Evolutionary conservation across 2,113 vertebrate species (phyloP).

Genomic region (Pseudonaja textilis): DNA sequence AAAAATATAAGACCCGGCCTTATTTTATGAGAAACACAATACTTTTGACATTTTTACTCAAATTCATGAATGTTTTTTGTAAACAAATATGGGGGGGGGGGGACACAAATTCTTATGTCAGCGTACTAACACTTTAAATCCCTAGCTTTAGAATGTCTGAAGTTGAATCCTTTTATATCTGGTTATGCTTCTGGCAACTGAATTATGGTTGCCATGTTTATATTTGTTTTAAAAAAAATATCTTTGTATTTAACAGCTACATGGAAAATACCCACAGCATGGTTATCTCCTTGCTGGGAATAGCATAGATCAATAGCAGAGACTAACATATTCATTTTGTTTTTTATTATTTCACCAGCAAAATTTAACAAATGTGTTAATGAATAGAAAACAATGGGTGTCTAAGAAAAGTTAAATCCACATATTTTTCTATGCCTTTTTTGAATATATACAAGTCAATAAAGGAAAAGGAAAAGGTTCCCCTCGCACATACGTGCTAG

Average conservation of each 20-base stretch:
- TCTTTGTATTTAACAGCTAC: background rate
- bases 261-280: background rate
- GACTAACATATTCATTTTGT: background rate
- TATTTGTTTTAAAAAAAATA: background rate
- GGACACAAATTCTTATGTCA: background rate
- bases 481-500: no score
- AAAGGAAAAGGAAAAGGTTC: no score
- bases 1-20: no score
- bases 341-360: background rate
- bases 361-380: background rate
- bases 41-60: background rate
- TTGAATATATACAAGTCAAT: background rate
- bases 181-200: background rate
- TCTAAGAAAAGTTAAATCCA: background rate
- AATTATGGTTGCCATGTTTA: background rate
- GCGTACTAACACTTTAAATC: background rate
- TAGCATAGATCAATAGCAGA: background rate
- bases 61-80: background rate
- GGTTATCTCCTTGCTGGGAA: background rate
- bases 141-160: background rate
- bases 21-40: no score
- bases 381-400: background rate
- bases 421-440: background rate
- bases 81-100: background rate
- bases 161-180: background rate